Evolutionary conservation across 2,888 invertebrate species (phyloP), one percentile per base, ranked within the genome.

Genomic region (Imbricaverruca yamaguchii): DNA sequence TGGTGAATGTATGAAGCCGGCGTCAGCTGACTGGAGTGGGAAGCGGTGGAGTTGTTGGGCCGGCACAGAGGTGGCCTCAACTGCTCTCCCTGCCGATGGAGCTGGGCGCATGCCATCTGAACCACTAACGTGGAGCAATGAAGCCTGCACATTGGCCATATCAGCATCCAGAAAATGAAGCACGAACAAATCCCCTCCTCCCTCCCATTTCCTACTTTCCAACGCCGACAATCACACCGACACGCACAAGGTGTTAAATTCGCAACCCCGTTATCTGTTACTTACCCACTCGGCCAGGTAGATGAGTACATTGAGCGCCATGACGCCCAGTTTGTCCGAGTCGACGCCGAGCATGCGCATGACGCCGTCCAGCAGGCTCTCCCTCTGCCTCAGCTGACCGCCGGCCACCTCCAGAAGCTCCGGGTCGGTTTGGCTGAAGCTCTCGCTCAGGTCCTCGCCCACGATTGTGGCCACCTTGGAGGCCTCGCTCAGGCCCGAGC

Each of bases 271-370:
- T 18, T 63, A 55, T 67, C 39, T 53, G 56, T 80, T 23, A 87
- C 90, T 89, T 88, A 94, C 94, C 91, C 94, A 90, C 88, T 94
- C 94, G 1, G 94, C 94, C 23, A 95, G 90, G 87, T 94, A 93
- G 83, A 95, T 92, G 23, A 94, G 89, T 39, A 93, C 93, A 86
- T 95, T 95, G 23, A 95, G 90, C 21, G 94, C 93, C 69, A 94
- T 91, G 0, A 94, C 94, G 59, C 93, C 92, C 83, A 94, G 89
- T 87, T 93, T 93, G 81, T 90, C 91, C 0, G 92, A 90, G 86
- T 94, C 93, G 81, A 95, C 89, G 39, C 94, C 94, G 84, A 95
- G 89, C 81, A 94, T 85, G n/a, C 84, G 82, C 21, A 86, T 83
- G 57, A 86, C 82, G 13, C 85, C 84, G 55, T 85, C 85, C 23